Evolutionary conservation across 1,140 invertebrate genomes (phyloP).

Genomic region (Maconellicoccus hirsutus): DNA sequence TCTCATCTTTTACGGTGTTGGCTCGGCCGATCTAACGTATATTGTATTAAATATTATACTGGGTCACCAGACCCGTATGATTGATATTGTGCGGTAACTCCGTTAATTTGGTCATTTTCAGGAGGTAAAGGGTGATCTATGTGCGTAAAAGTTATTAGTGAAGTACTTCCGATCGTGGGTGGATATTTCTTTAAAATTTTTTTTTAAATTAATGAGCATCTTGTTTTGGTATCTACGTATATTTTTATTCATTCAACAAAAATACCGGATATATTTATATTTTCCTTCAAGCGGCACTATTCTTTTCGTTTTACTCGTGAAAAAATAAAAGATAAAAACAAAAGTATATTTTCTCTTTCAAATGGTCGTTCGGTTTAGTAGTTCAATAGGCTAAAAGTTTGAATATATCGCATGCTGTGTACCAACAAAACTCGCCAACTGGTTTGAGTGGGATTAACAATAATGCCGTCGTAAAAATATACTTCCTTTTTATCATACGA

Average conservation of each 20-base stretch:
- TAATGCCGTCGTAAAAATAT: not conserved
- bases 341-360: slow-evolving; percentile 6
- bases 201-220: too few species aligned
- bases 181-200: too few species aligned
- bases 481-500: too few species aligned
- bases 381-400: not conserved
- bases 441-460: slow-evolving; percentile 2
- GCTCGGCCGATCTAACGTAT: not conserved
- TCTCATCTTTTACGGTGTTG: slow-evolving; percentile 5
- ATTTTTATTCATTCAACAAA: too few species aligned
- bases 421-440: not conserved
- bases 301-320: too few species aligned
- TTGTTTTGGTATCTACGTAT: too few species aligned
- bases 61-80: slow-evolving; percentile 15
- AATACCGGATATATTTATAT: too few species aligned
- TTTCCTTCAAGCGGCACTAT: too few species aligned
- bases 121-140: too few species aligned
- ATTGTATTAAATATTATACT: slow-evolving; percentile 14
- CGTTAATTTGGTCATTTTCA: not conserved
- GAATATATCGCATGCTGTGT: not conserved
- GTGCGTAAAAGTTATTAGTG: too few species aligned
- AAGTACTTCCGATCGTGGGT: too few species aligned
- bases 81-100: slow-evolving; percentile 10
- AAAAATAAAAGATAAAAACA: not conserved
- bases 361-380: not conserved